Base-by-base conservation (phyloP, 2,888 invertebrate species). In the Oxyteleia sp. region DNA sequence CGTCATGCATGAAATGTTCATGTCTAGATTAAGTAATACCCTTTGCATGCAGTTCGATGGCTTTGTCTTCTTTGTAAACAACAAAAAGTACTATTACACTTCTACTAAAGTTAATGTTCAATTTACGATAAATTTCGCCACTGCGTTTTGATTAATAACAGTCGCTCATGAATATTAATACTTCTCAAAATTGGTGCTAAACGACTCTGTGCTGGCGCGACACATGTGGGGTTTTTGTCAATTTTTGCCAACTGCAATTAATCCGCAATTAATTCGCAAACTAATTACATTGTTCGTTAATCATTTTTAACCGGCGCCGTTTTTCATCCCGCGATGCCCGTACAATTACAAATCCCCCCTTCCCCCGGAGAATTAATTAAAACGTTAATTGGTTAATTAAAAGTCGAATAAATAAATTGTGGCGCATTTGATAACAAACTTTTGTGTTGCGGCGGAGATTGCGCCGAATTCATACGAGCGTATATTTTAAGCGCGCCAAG, bases 151-250 rank as follows among this genome's bases (percentile, higher is more conserved):
- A 72, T 71, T 47, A 47, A 64, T 64, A 41, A 45, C 63, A 38
- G 59, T 11, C 35, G 41, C 18, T 51, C 72, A 72, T 72, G 66
- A 72, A 80, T 71, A 80, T 68, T 75, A 75, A 69, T 55, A 49
- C 7, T 63, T 69, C 41, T 47, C 26, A 51, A 80, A 81, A 74
- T 74, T 81, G 74, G 74, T 81, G 80, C 88, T 91, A 87, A 88
- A 89, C 91, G 92, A 90, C 91, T 92, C 92, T 90, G 91, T 90
- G 91, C 89, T 89, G 89, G 87, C 89, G 90, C 88, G 85, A 87
- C 89, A 89, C 88, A 89, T 90, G 89, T 88, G 88, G 91, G 92
- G 91, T 88, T 92, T 89, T 89, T 87, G 89, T 89, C 87, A 88
- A 80, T 72, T 80, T 72, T 72, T 72, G 71, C 49, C 57, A 41